Base-by-base conservation (phyloP, 2,797 vertebrate genomes). In the Rhyacichthys aspro region DNA sequence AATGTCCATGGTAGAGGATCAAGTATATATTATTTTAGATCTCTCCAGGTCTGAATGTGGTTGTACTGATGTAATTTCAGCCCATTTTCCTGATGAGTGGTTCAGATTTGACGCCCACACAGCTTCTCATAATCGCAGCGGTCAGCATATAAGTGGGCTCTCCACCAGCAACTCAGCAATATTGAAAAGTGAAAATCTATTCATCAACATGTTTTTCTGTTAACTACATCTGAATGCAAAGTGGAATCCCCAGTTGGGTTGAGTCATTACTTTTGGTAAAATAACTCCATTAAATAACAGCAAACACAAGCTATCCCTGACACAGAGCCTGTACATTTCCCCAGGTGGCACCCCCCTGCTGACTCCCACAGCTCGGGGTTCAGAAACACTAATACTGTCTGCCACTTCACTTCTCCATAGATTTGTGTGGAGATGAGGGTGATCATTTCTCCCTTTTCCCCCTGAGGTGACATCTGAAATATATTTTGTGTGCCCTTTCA, bases 61-160 rank as follows among this genome's bases (percentile, higher is more conserved):
- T 76, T 79, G 67, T 85, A 87, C 85, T 83, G 85, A 90, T 87
- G 88, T 78, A 80, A 89, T 91, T 90, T 85, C 85, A 74, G 76
- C 81, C 80, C 84, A 86, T 88, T 82, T 90, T 89, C 83, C 83
- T 81, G 82, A 91, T 84, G 88, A 91, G 89, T 84, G 83, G 87
- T 87, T 89, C 83, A 64, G 85, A 83, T 87, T 77, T 76, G 82
- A 88, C 84, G 72, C 91, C 92, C 85, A 91, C 91, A 50, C 82
- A 65, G 86, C 84, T 86, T 78, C 81, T 84, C 84, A 85, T 89
- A 88, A 91, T 88, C 79, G 84, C 90, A 86, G 81, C 67, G 86
- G 90, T 91, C 91, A 91, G 90, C 90, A 87, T 84, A 74, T 90
- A 92, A 92, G 88, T 90, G 88, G 87, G 84, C 88, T 79, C 90